Base-by-base conservation (phyloP, 2,888 invertebrate genomes). In the Agriopis leucophaearia region DNA sequence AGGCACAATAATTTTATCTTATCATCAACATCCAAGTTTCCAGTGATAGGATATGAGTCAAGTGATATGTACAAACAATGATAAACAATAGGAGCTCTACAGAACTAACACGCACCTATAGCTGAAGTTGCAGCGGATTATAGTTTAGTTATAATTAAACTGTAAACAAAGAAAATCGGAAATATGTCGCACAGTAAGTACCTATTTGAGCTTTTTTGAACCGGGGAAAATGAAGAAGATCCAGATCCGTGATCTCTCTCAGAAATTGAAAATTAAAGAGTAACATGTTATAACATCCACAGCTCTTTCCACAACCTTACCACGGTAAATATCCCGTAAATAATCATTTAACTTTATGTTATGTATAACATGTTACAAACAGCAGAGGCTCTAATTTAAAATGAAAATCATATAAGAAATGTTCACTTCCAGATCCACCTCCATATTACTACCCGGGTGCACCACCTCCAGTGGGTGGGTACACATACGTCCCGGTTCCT, bases 401-500 rank as follows among this genome's bases (percentile, higher is more conserved):
- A 5, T 27, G 27, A 27, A 27, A 1, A 27, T 27, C 4, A 2
- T 27, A 27, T 27, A 5, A 27, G 2, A 27, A 27, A 27, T 27
- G 27, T 27, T 27, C 27, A 36, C 48, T 76, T 78, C 15, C 82
- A 89, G 90, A 78, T 66, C 89, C 87, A 4, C 87, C 85, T 0
- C 79, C 72, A 8, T 74, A 73, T 36, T 72, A 74, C 8, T 81
- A 82, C 55, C 81, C 66, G 16, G 55, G 55, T 80, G 1, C 76
- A 0, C 73, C 74, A 0, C 81, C 82, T 0, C 78, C 81, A 0
- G 73, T 72, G 0, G 84, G 83, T 8, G 74, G 78, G 0, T 86
- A 81, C 64, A 71, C 89, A 0, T 92, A 88, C 77, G 77, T 92
- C n/a, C 90, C 91, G 0, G 73, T 92, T 9, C 89, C 91, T 0